These are phyloP conservation scores for Callosobruchus maculatus DNA, from an alignment of 2,888 invertebrate genomes.

Conservation along the genomic window DNA sequence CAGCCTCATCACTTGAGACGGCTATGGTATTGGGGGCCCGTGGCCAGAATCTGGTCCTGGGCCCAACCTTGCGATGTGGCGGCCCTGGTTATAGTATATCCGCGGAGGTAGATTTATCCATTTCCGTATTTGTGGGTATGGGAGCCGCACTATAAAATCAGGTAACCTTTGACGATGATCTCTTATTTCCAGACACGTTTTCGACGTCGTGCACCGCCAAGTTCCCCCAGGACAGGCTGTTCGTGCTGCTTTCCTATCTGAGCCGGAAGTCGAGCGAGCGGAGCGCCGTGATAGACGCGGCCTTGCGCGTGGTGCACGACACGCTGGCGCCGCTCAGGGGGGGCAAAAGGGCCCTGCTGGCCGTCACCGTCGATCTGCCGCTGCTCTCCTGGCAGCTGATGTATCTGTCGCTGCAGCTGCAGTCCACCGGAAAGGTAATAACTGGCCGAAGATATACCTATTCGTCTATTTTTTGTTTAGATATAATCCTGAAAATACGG, in stretches of 20 bases:
- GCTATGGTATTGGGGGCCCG: no score
- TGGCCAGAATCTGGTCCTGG: no score
- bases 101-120: no score
- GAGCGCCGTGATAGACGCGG: conserved; percentile 62
- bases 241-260: conserved; percentile 81
- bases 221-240: conserved; percentile 84
- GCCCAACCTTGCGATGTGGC: no score
- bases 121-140: no score
- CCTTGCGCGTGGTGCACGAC: conserved; percentile 58
- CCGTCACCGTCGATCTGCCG: conserved; percentile 61
- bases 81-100: no score
- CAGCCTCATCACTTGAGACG: no score
- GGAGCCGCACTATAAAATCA: no score
- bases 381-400: conserved; percentile 73
- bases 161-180: background rate
- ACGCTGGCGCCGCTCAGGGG: conserved; percentile 51
- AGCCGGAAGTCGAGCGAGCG: conserved; percentile 73
- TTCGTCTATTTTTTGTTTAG: no score
- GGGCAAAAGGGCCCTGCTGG: conserved; percentile 45
- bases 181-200: conserved; percentile 69
- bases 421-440: conserved; percentile 46
- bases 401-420: conserved; percentile 72
- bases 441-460: no score
- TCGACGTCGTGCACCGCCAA: conserved; percentile 73
- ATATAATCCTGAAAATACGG: no score